Base-by-base conservation (phyloP, 2,797 vertebrate species). In the Poecilia gillii region DNA sequence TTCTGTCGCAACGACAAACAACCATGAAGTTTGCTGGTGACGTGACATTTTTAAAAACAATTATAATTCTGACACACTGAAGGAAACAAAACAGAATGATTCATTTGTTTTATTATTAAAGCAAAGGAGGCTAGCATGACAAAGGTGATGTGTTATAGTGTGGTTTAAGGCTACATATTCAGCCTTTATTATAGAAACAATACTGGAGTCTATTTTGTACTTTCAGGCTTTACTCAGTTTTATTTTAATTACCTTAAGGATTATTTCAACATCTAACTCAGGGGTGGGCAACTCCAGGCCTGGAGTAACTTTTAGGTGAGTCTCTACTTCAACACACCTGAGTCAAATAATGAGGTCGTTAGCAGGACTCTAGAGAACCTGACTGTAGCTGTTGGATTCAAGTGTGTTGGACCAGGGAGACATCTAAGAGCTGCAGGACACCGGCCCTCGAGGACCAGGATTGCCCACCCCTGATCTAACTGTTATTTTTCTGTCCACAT, bases 1-100 rank as follows among this genome's bases (percentile, higher is more conserved):
- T 99, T 99, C 94, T 98, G 97, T 93, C 96, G 81, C 0, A 23
- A 89, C 7, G 80, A 85, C 23, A 72, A 75, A 76, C 55, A 81
- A 57, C 3, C 31, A 64, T 47, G 72, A 59, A 36, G 3, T 16
- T 45, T 4, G 0, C 39, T 70, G 9, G 23, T n/a, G 39, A 43
- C 4, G 33, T 11, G 64, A 14, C 68, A 71, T 45, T 11, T 41
- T 70, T 33, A 14, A 57, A 70, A 45, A 46, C 23, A 25, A 39
- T 39, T 68, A 41, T 20, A 68, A 68, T 41, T 68, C 7, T 25
- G 36, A 25, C 3, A 12, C 20, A 41, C 20, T 41, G 1, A 20
- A 68, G 20, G 64, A 68, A 39, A 39, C 36, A 41, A 41, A 68
- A 39, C 8, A 33, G 9, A 39, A 68, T 25, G 20, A 68, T 41